Conservation (phyloP, 2,888 invertebrate genomes). For the Drosophila mayaguana region DNA sequence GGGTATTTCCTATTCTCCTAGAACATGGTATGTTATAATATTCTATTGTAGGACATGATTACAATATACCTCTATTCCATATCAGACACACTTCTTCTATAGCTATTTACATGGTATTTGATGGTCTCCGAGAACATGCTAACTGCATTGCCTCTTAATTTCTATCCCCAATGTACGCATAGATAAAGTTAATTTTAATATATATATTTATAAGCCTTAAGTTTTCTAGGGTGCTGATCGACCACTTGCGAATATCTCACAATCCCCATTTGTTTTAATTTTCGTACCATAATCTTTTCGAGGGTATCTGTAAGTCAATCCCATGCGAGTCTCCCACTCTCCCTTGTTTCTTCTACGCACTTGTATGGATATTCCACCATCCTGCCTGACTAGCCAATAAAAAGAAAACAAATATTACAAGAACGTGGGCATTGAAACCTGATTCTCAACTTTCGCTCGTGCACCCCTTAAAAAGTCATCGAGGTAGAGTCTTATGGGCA, state of each 20-base stretch:
- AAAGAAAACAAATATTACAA: constrained; percentile 1
- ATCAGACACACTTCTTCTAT: too few species aligned
- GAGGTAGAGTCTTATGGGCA: constrained; percentile 6
- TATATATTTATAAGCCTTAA: too few species aligned
- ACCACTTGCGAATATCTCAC: background rate
- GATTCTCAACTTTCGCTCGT: constrained; percentile 67
- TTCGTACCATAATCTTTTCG: background rate
- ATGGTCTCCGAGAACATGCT: too few species aligned
- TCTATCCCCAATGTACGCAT: too few species aligned
- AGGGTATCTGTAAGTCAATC: background rate
- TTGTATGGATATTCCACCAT: constrained; percentile 21
- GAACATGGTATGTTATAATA: too few species aligned
- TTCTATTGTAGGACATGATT: too few species aligned
- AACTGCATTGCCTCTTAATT: too few species aligned
- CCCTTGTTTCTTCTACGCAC: constrained; percentile 5
- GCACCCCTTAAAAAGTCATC: constrained; percentile 18
- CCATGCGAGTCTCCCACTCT: background rate
- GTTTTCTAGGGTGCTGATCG: background rate
- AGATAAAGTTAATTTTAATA: too few species aligned
- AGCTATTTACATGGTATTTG: background rate
- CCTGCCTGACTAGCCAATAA: constrained; percentile 21
- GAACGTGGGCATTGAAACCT: constrained; percentile 53
- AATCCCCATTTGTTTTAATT: too few species aligned
- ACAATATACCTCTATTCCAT: too few species aligned
- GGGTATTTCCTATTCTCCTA: background rate